Base-by-base conservation (phyloP, 2,888 invertebrate genomes). In the Liopterus haemorrhoidalis region DNA sequence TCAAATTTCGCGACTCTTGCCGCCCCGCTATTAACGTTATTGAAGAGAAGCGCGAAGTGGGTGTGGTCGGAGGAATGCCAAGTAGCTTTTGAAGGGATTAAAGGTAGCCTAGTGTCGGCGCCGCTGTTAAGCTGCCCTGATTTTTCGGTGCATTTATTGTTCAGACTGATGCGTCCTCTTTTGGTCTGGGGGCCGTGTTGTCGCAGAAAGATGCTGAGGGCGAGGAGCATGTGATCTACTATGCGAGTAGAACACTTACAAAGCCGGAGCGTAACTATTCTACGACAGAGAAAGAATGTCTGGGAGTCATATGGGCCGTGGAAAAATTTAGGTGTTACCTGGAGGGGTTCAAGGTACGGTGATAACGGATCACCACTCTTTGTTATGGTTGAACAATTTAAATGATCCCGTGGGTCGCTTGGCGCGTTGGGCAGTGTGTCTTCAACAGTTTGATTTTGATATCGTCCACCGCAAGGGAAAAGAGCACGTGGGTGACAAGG, bases 391-490 rank as follows among this genome's bases (percentile, higher is more conserved):
- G 16, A 22, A 48, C 8, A 50, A 45, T 16, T 21, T 48, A 5
- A 43, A 39, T 22, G 45, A 48, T 12, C 48, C 40, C 5, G 11
- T 20, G 4, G 44, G 50, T 27, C n/a, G 43, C 9, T 32, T 48
- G 4, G 44, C 39, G 1, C 20, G 44, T 8, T 44, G 44, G 50
- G 28, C 36, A 5, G 15, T 50, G 12, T 22, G 39, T 9, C 9
- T 49, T 8, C 45, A 41, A 16, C 47, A 48, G 25, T 44, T 38
- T 28, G 46, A 42, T 15, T 47, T 28, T 16, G 16, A 28, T 12
- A 27, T 50, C 9, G 15, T 41, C 5, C 50, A 48, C 30, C 44
- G 50, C 2, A 49, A 49, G 24, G 46, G 46, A 6, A 41, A 46
- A 18, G 47, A 52, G 4, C 35, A 49, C 36, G 12, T 46, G 18